Evolutionary conservation across 2,888 invertebrate species (phyloP), one percentile per base, ranked within the genome.

Genomic region (Calameuta filiformis): DNA sequence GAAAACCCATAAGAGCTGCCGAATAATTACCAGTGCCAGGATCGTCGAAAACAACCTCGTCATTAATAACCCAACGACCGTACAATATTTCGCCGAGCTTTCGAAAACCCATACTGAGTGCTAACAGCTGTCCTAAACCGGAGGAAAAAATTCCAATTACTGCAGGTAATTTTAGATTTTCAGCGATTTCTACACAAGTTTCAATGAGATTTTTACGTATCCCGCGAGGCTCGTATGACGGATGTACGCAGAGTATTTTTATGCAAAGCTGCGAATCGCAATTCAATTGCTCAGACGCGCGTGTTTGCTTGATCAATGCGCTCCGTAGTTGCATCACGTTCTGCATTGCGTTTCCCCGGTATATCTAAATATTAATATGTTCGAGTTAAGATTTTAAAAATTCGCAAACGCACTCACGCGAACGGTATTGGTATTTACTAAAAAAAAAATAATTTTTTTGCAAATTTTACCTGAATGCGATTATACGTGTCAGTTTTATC

Each of bases 1-100:
- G 11, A 79, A 84, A 83, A 1, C 84, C 87, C 90, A 91, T 90
- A 23, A 88, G 86, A 11, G 87, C 87, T n/a, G 84, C 89, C 1
- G 92, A 92, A 83, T 92, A 93, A 87, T 93, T 93, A 9, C 93
- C 93, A 68, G 91, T 89, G 12, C 93, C 93, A 0, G 93, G 92
- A 85, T 93, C 91, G 35, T 91, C 91, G 83, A 93, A 93, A 6
- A 93, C 89, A n/a, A 93, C 83, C 74, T 90, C 87, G 23, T 91
- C 90, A 15, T 91, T 82, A 75, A 92, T 88, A 11, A 90, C 76
- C 93, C 93, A 93, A 6, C 90, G 89, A 3, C 89, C 89, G 81
- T 93, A 93, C 56, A 88, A 87, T 12, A 93, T 90, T 86, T 93
- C 92, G 6, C 84, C 80, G 6, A 89, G 56, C 0, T 80, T 75